These are phyloP conservation scores for Picathartes gymnocephalus DNA, from an alignment of 2,113 vertebrate genomes.

Conservation along the genomic window DNA sequence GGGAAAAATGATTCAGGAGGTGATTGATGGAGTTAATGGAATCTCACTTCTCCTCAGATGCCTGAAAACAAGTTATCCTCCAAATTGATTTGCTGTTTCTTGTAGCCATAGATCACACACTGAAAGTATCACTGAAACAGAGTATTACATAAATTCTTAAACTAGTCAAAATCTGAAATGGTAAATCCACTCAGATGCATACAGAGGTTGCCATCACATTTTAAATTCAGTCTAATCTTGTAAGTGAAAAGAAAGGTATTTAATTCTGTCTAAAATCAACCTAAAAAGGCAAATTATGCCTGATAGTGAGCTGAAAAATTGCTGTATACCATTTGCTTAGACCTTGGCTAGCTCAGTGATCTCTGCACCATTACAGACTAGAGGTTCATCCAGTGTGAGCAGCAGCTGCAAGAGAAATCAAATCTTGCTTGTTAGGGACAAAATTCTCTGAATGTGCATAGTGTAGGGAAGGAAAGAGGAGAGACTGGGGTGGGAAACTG, in stretches of 20 bases:
- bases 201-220: background rate
- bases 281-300: background rate
- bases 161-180: background rate
- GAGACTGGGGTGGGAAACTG: background rate
- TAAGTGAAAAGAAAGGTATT: background rate
- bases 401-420: background rate
- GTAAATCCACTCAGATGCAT: background rate
- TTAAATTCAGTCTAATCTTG: background rate
- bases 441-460: background rate
- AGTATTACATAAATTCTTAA: constrained; percentile 4
- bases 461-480: background rate
- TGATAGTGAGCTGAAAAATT: background rate
- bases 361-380: background rate
- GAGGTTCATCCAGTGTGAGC: background rate
- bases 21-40: constrained; percentile 59
- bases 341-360: background rate
- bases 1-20: constrained; percentile 31
- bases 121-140: background rate
- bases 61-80: constrained; percentile 48
- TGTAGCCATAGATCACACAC: constrained; percentile 46
- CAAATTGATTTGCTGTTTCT: constrained; percentile 59
- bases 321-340: background rate
- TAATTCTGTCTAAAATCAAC: background rate
- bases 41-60: constrained; percentile 47
- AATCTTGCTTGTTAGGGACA: background rate